A percentile compares a stretch with the other conserved stretches of the same genome.
These are phyloP conservation scores for Myrmophylax atrothorax DNA, from an alignment of 2,113 vertebrate genomes.

Conservation along the genomic window DNA sequence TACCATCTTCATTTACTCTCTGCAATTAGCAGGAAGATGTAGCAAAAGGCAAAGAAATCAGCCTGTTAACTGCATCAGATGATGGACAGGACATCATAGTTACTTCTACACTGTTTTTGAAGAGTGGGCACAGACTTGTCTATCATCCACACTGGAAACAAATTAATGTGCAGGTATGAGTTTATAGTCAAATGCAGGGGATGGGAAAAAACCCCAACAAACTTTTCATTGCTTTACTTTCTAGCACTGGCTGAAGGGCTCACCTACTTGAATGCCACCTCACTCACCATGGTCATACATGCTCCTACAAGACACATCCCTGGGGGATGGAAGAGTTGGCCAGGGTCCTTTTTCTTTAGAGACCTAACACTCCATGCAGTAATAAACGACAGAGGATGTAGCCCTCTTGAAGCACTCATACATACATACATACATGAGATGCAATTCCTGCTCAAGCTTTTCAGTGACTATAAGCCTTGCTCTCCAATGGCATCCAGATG, in stretches of 20 bases:
- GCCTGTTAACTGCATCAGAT: neutral
- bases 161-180: neutral
- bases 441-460: neutral
- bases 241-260: neutral
- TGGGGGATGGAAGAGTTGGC: neutral
- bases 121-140: neutral
- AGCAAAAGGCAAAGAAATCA: neutral
- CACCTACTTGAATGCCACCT: neutral
- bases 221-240: neutral
- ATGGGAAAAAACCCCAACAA: neutral
- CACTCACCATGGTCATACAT: accelerated
- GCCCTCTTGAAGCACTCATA: neutral
- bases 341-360: neutral
- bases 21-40: neutral
- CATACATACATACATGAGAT: neutral
- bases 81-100: neutral
- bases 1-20: neutral
- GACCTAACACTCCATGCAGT: neutral
- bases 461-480: neutral
- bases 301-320: neutral
- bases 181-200: neutral
- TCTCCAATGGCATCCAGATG: neutral
- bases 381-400: neutral
- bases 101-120: neutral
- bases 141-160: neutral